These are phyloP conservation scores for Platyscapa corneri DNA, from an alignment of 1,140 invertebrate genomes.

Conservation along the genomic window DNA sequence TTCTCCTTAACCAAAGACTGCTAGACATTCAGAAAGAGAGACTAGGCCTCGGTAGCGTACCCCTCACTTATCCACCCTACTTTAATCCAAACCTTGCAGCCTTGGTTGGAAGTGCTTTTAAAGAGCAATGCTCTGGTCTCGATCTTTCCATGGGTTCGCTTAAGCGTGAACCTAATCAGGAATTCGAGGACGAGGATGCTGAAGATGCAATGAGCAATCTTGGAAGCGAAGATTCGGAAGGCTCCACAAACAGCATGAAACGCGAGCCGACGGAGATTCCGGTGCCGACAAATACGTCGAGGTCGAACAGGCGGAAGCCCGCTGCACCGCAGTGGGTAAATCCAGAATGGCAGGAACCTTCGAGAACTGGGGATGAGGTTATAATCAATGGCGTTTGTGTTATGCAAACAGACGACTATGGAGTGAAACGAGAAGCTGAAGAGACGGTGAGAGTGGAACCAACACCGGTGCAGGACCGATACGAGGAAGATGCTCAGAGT, in stretches of 20 bases:
- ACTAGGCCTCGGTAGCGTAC: slow-evolving; percentile 77
- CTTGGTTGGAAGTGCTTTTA: slow-evolving; percentile 79
- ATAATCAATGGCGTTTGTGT: slow-evolving; percentile 95
- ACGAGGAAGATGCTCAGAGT: slow-evolving; percentile 76
- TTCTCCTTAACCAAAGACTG: slow-evolving; percentile 90
- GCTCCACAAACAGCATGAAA: slow-evolving; percentile 72
- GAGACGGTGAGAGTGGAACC: slow-evolving; percentile 84
- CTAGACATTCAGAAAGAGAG: slow-evolving; percentile 89
- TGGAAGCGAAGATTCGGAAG: slow-evolving; percentile 84
- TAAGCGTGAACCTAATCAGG: slow-evolving; percentile 83
- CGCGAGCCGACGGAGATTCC: slow-evolving; percentile 77
- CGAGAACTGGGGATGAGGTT: slow-evolving; percentile 81
- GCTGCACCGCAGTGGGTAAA: slow-evolving; percentile 98
- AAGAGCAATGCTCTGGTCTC: slow-evolving; percentile 85
- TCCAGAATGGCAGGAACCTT: slow-evolving; percentile 88
- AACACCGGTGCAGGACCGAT: slow-evolving; percentile 78
- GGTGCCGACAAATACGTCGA: slow-evolving; percentile 65
- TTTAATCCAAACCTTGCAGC: slow-evolving; percentile 85
- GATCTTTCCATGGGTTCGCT: slow-evolving; percentile 86
- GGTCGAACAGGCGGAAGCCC: slow-evolving; percentile 87
- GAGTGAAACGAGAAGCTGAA: slow-evolving; percentile 77
- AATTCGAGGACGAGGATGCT: slow-evolving; percentile 83
- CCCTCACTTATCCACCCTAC: slow-evolving; percentile 83
- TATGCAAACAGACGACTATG: slow-evolving; percentile 86
- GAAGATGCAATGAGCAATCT: slow-evolving; percentile 85